phyloP scores from a whole-genome alignment of 1,140 invertebrate genomes.

The Ditylenchus dipsaci region DNA sequence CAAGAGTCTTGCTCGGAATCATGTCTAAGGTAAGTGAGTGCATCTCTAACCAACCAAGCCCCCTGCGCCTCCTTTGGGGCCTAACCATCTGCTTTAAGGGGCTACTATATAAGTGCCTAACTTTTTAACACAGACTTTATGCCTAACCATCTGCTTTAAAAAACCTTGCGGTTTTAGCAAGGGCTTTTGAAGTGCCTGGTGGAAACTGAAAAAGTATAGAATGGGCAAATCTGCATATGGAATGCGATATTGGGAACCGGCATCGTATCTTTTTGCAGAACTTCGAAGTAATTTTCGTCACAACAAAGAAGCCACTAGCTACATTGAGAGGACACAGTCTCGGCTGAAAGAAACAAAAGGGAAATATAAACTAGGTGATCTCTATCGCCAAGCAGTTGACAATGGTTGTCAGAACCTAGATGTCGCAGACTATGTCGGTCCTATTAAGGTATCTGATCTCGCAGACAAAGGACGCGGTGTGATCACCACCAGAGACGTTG shows the following conservation, averaged over 20 bases:
- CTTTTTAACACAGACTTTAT: too few relatives aligned
- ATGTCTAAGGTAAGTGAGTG: too few relatives aligned
- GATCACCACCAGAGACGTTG: background rate
- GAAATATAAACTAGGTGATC: background rate
- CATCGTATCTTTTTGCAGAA: background rate
- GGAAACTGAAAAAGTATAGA: too few relatives aligned
- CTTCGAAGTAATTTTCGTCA: background rate
- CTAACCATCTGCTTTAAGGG: too few relatives aligned
- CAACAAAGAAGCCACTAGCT: background rate
- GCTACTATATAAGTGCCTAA: too few relatives aligned
- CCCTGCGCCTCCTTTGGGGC: too few relatives aligned
- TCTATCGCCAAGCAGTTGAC: background rate
- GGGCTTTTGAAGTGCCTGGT: too few relatives aligned
- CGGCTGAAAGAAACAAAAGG: background rate
- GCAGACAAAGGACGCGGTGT: background rate
- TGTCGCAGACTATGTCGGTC: background rate
- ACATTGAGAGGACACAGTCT: background rate
- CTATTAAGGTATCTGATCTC: background rate
- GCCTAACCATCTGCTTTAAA: too few relatives aligned
- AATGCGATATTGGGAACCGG: background rate
- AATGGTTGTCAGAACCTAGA: background rate
- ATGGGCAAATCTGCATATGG: background rate
- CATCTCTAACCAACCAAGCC: too few relatives aligned
- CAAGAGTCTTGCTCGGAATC: too few relatives aligned
- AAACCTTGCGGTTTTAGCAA: too few relatives aligned